These are phyloP conservation scores for Bergia puertoricense DNA, from an alignment of 92 coral and sea anemone genomes.

Conservation along the genomic window DNA sequence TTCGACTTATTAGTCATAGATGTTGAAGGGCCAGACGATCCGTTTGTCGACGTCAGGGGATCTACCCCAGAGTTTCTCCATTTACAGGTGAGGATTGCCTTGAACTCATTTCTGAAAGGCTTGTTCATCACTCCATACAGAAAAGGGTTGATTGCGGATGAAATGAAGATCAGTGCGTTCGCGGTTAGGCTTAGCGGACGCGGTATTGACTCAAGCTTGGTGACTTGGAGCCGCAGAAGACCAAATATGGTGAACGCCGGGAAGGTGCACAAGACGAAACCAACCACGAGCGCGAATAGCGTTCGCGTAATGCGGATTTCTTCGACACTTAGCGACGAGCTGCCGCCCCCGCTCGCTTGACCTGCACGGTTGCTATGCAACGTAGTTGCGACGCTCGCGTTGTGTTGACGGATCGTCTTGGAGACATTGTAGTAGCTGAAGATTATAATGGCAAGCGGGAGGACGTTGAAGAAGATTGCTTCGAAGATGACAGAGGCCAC, in stretches of 20 bases:
- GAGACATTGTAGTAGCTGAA: conserved; percentile 48
- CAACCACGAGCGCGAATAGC: conserved; percentile 36
- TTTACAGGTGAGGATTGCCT: conserved; percentile 29
- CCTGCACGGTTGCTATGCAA: conserved; percentile 25
- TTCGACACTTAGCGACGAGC: conserved; percentile 35
- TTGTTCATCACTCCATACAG: conserved; percentile 44
- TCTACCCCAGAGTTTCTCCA: neutral
- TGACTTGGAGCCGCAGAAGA: conserved; percentile 29
- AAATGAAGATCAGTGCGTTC: conserved; percentile 38
- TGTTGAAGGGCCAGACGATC: conserved; percentile 11
- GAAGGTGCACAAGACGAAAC: conserved; percentile 34
- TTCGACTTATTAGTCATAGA: conserved; percentile 12
- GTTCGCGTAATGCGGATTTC: conserved; percentile 40
- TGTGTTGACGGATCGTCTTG: conserved; percentile 39
- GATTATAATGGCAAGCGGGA: conserved; percentile 25
- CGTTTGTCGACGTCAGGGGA: neutral
- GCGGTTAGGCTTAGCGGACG: conserved; percentile 37
- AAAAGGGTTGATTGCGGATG: conserved; percentile 39
- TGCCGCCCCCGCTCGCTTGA: conserved; percentile 19
- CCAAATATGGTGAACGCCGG: conserved; percentile 43
- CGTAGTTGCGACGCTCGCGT: conserved; percentile 30
- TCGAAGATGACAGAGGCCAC: conserved; percentile 30
- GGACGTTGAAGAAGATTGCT: conserved; percentile 35
- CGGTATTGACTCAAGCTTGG: conserved; percentile 31
- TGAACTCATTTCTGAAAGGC: conserved; percentile 28